These are phyloP conservation scores for Machimus atricapillus DNA, from an alignment of 2,888 invertebrate species.

Conservation along the genomic window DNA sequence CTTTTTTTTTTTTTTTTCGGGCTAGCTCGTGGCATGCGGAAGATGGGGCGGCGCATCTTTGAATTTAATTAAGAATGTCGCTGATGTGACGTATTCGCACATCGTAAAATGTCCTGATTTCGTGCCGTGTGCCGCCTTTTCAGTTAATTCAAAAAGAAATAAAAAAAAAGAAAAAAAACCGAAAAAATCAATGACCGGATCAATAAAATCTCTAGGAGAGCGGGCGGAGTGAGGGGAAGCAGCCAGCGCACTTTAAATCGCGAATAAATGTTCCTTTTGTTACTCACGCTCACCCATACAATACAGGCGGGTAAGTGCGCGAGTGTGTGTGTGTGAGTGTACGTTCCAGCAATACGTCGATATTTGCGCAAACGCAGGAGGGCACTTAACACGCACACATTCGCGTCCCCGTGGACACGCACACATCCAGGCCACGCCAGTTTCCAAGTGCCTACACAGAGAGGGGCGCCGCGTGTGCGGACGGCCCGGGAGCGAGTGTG, in stretches of 20 bases:
- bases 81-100: neutral
- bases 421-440: neutral
- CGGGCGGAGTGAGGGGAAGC: slow-evolving; percentile 20
- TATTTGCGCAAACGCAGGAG: slow-evolving; percentile 14
- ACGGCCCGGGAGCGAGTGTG: neutral
- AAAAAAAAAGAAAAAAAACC: neutral
- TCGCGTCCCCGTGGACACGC: neutral
- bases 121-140: neutral
- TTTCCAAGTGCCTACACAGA: slow-evolving; percentile 6
- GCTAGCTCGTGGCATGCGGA: neutral
- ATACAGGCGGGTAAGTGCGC: neutral
- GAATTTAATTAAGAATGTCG: neutral
- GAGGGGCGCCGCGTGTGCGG: neutral
- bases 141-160: neutral
- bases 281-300: slow-evolving; percentile 39
- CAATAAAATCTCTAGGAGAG: slow-evolving; percentile 52
- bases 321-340: slow-evolving; percentile 9
- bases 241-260: slow-evolving; percentile 22
- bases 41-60: neutral
- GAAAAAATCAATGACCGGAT: slow-evolving; percentile 63
- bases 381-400: neutral
- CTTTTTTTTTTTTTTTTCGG: neutral
- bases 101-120: neutral
- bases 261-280: slow-evolving; percentile 19
- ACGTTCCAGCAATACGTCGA: neutral